A percentile compares a stretch with the other conserved stretches of the same genome.
Conservation (phyloP, 2,797 vertebrate genomes). For the Oreonectes daqikongensis region DNA sequence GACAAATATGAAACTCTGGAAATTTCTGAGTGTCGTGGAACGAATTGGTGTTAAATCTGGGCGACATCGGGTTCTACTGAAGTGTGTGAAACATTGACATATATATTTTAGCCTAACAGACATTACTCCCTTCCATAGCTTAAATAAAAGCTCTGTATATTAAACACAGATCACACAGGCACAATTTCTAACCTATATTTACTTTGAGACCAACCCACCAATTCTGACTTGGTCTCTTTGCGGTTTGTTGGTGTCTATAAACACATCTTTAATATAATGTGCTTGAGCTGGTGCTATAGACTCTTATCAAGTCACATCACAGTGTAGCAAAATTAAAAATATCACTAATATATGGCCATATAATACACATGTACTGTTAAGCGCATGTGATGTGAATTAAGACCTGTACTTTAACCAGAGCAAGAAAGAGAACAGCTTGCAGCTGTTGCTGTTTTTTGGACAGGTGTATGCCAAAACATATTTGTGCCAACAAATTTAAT, state of each 20-base stretch:
- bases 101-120: slow-evolving; percentile 27
- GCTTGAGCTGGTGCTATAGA: slow-evolving; percentile 44
- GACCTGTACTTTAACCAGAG: slow-evolving; percentile 16
- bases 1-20: slow-evolving; percentile 69
- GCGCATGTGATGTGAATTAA: background rate
- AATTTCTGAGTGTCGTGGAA: slow-evolving; percentile 56
- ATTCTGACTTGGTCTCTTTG: slow-evolving; percentile 3
- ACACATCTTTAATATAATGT: slow-evolving; percentile 8
- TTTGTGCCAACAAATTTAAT: background rate
- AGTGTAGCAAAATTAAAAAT: slow-evolving; percentile 1
- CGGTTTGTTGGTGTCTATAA: background rate
- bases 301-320: slow-evolving; percentile 2
- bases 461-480: slow-evolving; percentile 1
- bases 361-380: background rate
- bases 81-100: background rate
- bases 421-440: background rate
- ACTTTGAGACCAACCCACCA: background rate
- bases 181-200: background rate
- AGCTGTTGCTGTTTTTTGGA: background rate
- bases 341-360: background rate
- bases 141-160: slow-evolving; percentile 10
- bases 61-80: background rate
- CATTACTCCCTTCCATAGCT: slow-evolving; percentile 8
- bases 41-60: slow-evolving; percentile 31
- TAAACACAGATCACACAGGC: slow-evolving; percentile 4